Evolutionary conservation across 2,113 vertebrate genomes (phyloP), one percentile per base, ranked within the genome.

Genomic region (Tupaia tana): DNA sequence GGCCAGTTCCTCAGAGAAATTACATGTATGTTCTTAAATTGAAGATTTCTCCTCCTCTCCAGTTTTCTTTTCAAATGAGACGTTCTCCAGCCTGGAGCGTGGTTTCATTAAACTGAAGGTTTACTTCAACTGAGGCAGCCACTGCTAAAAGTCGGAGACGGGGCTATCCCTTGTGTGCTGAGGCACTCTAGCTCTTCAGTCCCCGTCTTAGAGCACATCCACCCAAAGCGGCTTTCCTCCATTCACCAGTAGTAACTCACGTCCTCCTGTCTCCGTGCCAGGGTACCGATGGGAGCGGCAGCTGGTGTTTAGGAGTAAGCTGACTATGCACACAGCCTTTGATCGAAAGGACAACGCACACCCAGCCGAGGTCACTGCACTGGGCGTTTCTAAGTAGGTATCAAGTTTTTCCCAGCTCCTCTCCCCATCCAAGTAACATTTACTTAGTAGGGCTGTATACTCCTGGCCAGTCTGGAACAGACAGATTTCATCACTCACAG

Each of bases 281-380:
- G 99, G 99, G 73, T 99, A 99, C 98, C 98, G 99, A 96, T 99
- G 99, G 99, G 99, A 99, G 94, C 99, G 99, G 70, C 99, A 99
- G 98, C 98, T 99, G 98, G 99, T 99, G 82, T 99, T 99, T 93
- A 98, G 99, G 94, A 99, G 99, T 97, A 99, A 99, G 96, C 99
- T 99, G 90, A 99, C 99, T 95, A 99, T 99, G 99, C 99, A 99
- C 98, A 99, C 99, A 0, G 99, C 99, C 3, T 99, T 99, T 7
- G 99, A 99, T 92, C 99, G 99, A 95, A 99, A 99, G 97, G 99
- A 99, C 99, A 99, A 99, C 3, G 99, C 99, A 9, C 99, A 99
- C 73, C 99, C 99, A 0, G 99, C 99, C 0, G 99, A 99, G 97
- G 99, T 99, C 98, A 99, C 99, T 0, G 99, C 99, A 0, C 97